phyloP scores from a whole-genome alignment of 2,113 vertebrate species.

The Neolamprologus brichardi region DNA sequence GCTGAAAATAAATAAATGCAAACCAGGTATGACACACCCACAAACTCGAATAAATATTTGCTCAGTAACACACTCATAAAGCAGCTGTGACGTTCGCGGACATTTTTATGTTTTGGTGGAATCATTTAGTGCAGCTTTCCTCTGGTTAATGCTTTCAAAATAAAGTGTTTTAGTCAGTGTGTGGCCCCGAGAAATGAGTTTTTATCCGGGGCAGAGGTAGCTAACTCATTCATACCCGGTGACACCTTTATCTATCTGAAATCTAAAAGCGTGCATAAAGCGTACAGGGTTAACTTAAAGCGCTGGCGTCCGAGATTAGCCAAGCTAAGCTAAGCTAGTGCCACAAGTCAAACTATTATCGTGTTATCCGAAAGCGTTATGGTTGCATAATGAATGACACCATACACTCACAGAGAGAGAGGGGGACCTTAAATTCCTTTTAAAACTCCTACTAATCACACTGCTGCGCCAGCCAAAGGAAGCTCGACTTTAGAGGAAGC shows the following conservation, averaged over 20 bases:
- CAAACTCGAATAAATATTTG: neutral
- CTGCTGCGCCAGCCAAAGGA: neutral
- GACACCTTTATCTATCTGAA: neutral
- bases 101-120: neutral
- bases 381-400: constrained; percentile 4
- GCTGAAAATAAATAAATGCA: neutral
- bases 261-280: neutral
- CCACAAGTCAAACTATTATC: neutral
- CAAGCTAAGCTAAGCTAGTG: neutral
- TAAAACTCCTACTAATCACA: neutral
- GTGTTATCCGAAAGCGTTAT: neutral
- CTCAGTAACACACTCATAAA: neutral
- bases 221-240: neutral
- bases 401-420: neutral
- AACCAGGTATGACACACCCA: neutral
- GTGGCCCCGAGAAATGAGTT: neutral
- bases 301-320: neutral
- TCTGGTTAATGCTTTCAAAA: neutral
- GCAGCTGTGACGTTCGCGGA: neutral
- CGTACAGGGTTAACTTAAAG: neutral
- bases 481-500: neutral
- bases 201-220: neutral
- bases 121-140: neutral
- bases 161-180: neutral
- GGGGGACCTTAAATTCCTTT: neutral